These are phyloP conservation scores for Myocastor coypus DNA, from an alignment of 2,113 vertebrate species.

Conservation along the genomic window DNA sequence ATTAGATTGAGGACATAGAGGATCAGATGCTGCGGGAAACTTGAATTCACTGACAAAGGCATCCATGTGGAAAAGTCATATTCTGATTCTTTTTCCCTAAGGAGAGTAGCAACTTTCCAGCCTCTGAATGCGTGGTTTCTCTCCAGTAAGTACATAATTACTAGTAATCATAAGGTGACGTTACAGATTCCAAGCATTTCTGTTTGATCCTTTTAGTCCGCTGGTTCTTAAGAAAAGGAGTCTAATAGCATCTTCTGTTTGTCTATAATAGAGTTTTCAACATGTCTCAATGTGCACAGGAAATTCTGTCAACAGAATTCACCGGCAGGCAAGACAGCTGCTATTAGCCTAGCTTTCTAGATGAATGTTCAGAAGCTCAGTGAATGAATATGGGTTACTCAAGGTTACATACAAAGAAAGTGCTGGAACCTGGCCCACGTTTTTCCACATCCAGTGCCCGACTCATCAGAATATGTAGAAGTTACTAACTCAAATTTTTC, in stretches of 20 bases:
- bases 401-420: neutral
- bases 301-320: slow-evolving; percentile 17
- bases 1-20: neutral
- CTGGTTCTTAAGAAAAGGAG: slow-evolving; percentile 25
- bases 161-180: neutral
- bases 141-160: neutral
- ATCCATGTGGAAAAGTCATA: slow-evolving; percentile 26
- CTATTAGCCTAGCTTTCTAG: neutral
- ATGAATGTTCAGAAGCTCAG: neutral
- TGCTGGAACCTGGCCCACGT: neutral
- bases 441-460: no score
- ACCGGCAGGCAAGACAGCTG: neutral
- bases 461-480: neutral
- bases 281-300: neutral
- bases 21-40: neutral
- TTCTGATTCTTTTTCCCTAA: slow-evolving; percentile 36
- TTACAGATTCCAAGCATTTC: neutral
- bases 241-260: neutral
- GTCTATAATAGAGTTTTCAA: neutral
- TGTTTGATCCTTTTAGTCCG: neutral
- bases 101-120: neutral
- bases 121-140: neutral
- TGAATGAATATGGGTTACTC: neutral
- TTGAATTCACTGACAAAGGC: neutral
- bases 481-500: neutral